Evolutionary conservation across 2,888 invertebrate genomes (phyloP), one percentile per base, ranked within the genome.

Genomic region (Ariolimax columbianus): DNA sequence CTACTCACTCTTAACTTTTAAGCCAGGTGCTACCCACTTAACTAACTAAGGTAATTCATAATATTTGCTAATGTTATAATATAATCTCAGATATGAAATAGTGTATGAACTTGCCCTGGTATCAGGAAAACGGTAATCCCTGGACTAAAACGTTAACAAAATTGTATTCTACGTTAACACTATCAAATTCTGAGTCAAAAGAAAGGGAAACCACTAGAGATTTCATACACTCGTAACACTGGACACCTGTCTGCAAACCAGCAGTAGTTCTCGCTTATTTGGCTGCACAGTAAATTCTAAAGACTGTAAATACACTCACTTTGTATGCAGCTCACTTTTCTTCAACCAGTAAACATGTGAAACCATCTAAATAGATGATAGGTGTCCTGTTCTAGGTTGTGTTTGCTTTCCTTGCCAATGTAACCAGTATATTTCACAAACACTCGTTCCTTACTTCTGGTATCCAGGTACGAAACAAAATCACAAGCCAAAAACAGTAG

Each of bases 361-460:
- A 66, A 33, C 14, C 33, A 66, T 66, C 66, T 14, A 66, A 63
- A 30, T 66, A 66, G 19, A 30, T 30, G 66, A 2, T 6, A 66
- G n/a, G 4, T 63, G 3, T 14, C 30, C 63, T 63, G n/a, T 30
- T 33, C 33, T 9, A 66, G 3, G 9, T 6, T 66, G 33, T 66
- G n/a, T 14, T 66, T n/a, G 30, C 17, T n/a, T 63, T n/a, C 6
- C 14, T 63, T 63, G 63, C 7, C 2, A 30, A 33, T 23, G 33
- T 4, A 66, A 7, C 66, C 2, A 33, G 66, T 66, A 4, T 33
- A 19, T 63, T n/a, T n/a, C n/a, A 66, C 66, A 63, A 40, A 70
- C 40, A 72, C 26, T 2, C 23, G n/a, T 72, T 72, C 72, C 43
- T 43, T n/a, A 72, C 14, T 72, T 72, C 72, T 72, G 72, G 72